phyloP scores from a whole-genome alignment of 2,113 vertebrate genomes.

The Sylvia atricapilla region DNA sequence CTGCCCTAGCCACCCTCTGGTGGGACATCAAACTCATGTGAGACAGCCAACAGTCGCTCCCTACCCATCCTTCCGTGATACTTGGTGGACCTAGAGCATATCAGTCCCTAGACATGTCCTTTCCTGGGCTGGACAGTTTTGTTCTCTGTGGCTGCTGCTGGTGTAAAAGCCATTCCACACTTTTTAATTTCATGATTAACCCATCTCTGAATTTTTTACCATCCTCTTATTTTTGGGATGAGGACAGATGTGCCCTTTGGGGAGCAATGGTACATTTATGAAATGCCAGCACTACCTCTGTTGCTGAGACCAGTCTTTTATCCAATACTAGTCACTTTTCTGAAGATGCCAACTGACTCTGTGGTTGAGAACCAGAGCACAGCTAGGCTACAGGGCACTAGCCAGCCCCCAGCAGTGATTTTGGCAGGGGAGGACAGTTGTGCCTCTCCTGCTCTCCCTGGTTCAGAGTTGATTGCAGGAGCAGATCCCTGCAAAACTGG shows the following conservation, averaged over 20 bases:
- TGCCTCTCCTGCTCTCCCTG: background rate
- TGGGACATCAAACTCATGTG: accelerated
- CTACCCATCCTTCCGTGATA: accelerated
- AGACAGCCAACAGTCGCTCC: background rate
- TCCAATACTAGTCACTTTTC: background rate
- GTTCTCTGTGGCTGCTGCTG: background rate
- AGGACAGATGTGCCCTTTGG: background rate
- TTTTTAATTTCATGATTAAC: background rate
- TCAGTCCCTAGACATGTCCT: background rate
- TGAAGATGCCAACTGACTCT: background rate
- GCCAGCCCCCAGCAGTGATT: background rate
- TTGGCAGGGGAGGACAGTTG: background rate
- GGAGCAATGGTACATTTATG: accelerated
- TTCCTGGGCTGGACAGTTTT: background rate
- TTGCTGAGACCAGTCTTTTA: background rate
- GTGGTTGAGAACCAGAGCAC: background rate
- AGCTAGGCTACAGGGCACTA: background rate
- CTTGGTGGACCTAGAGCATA: background rate
- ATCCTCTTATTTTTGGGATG: background rate
- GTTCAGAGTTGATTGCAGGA: background rate
- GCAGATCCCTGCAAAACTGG: background rate
- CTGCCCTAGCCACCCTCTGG: background rate
- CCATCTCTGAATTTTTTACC: background rate
- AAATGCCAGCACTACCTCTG: background rate
- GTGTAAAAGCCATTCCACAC: background rate